A percentile compares a stretch with the other conserved stretches of the same genome.
Conservation (phyloP, 92 coral and sea anemone species). For the Phenganax marumi region DNA sequence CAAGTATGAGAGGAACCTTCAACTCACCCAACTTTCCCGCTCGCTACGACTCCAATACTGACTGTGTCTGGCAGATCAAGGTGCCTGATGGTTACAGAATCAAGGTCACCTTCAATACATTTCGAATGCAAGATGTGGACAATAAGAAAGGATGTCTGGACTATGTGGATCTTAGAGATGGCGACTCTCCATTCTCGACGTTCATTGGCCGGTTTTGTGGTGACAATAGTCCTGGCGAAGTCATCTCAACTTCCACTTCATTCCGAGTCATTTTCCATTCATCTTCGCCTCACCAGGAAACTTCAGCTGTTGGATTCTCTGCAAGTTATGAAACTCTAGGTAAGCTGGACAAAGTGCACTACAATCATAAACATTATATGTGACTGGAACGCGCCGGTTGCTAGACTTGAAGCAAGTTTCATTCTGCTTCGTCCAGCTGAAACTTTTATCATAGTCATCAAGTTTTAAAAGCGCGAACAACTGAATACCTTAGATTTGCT, state of each 20-base stretch:
- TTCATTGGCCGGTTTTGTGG: constrained; percentile 75
- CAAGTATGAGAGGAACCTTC: constrained; percentile 49
- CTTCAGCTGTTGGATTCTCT: constrained; percentile 54
- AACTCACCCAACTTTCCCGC: constrained; percentile 62
- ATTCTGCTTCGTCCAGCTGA: too few species aligned
- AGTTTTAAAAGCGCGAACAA: too few species aligned
- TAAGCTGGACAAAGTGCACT: constrained; percentile 21
- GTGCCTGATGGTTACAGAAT: constrained; percentile 71
- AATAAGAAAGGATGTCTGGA: constrained; percentile 66
- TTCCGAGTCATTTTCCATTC: constrained; percentile 64
- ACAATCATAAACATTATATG: too few species aligned
- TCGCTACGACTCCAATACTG: constrained; percentile 52
- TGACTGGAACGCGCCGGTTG: too few species aligned
- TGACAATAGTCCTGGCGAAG: constrained; percentile 60
- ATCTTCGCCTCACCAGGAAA: constrained; percentile 24
- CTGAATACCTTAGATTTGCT: too few species aligned
- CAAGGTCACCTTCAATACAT: constrained; percentile 60
- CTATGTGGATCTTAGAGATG: constrained; percentile 75
- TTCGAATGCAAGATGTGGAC: constrained; percentile 62
- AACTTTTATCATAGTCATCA: too few species aligned
- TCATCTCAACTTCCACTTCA: constrained; percentile 42
- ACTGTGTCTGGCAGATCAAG: constrained; percentile 74
- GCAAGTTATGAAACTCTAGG: constrained; percentile 63
- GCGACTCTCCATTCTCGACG: constrained; percentile 61
- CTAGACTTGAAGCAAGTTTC: too few species aligned